These are phyloP conservation scores for Dromas ardeola DNA, from an alignment of 2,113 vertebrate genomes.

Conservation along the genomic window DNA sequence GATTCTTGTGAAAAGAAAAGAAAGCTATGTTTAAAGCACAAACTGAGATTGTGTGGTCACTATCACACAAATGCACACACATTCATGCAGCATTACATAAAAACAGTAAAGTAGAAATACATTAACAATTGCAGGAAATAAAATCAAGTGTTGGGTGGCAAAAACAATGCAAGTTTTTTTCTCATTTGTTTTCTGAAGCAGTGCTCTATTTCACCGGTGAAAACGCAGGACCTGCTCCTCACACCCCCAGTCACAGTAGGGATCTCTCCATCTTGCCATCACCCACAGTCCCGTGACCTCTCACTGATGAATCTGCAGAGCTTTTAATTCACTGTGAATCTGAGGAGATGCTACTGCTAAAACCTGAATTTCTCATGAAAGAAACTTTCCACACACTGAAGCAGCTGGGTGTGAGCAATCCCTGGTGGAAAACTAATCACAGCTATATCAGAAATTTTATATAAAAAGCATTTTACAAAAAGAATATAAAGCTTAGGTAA, in stretches of 20 bases:
- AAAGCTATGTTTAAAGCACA: background rate
- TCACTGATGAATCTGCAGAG: background rate
- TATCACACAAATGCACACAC: background rate
- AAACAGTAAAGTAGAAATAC: background rate
- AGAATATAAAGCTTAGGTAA: background rate
- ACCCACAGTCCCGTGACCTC: background rate
- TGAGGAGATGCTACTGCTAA: background rate
- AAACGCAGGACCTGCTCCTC: background rate
- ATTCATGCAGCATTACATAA: background rate
- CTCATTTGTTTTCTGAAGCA: background rate
- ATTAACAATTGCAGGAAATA: background rate
- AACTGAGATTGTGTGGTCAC: background rate
- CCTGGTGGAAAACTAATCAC: background rate
- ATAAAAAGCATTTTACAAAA: background rate
- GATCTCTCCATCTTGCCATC: background rate
- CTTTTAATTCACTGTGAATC: background rate
- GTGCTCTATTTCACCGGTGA: fast-evolving
- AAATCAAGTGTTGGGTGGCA: background rate
- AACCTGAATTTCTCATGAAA: background rate
- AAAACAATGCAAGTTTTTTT: background rate
- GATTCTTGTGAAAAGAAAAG: background rate
- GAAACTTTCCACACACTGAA: background rate
- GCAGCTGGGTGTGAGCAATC: background rate
- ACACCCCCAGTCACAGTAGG: fast-evolving
- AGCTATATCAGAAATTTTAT: background rate